Base-by-base conservation (phyloP, 2,888 invertebrate species). In the Xestia rhomboidea region DNA sequence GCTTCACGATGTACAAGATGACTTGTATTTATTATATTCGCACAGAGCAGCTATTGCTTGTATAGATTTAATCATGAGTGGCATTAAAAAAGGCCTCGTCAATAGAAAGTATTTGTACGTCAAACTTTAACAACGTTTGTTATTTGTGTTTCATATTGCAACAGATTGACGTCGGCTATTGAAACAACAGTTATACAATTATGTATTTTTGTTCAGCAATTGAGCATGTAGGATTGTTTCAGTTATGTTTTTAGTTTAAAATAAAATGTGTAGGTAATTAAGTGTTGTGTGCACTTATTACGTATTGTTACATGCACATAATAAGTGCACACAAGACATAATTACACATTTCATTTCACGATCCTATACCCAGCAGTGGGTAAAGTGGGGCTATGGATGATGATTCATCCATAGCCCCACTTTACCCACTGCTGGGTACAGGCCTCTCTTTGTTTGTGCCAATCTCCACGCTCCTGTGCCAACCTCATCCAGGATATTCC, bases 21-120 rank as follows among this genome's bases (percentile, higher is more conserved):
- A 79, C 62, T 80, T 60, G 73, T 49, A 51, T 24, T 24, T 38
- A 71, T 77, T 27, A 44, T 46, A 79, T 46, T 67, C 11, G 27
- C 15, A 54, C 0, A 66, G 27, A 30, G 30, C 15, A 6, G 21
- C 64, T 73, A 24, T 79, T 73, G 57, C 24, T 30, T 80, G 66
- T 51, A 51, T 44, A 51, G 60, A 67, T 80, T 46, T 30, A 74
- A 80, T 73, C 67, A 63, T 46, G 67, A 62, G 44, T 80, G 67
- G 38, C n/a, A 38, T 46, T 67, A 24, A 67, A 72, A 68, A 70
- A 38, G n/a, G 30, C 24, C 18, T 41, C 41, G 18, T 24, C 18
- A 51, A 74, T 74, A 83, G 83, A 82, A 82, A 82, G 73, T 70
- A 10, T 27, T 30, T 38, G 68, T 46, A 71, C 46, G 4, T 69